Percentiles rank a stretch among this genome's conserved stretches.
These are phyloP conservation scores for Aphrophora alni DNA, from an alignment of 2,888 invertebrate species.

Conservation along the genomic window DNA sequence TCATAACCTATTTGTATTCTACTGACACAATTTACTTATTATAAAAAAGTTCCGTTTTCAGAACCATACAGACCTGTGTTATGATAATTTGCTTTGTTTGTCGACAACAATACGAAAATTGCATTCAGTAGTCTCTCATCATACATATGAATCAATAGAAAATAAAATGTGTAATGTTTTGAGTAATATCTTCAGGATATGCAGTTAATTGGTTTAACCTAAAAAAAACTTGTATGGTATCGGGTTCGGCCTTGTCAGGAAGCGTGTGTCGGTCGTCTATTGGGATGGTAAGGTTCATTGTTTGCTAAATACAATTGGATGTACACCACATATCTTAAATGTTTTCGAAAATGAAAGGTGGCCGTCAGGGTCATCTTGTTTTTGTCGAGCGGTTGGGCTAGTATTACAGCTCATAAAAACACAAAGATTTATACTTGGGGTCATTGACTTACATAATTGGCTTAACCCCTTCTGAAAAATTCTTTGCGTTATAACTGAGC, in stretches of 20 bases:
- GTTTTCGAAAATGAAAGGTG: background rate
- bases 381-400: background rate
- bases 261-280: no score
- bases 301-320: slow-evolving; percentile 1
- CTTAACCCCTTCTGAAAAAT: background rate
- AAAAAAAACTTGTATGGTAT: background rate
- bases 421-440: background rate
- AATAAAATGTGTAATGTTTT: no score
- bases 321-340: slow-evolving; percentile 2
- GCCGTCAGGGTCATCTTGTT: slow-evolving; percentile 1
- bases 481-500: background rate
- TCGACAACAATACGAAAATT: background rate
- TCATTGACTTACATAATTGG: background rate
- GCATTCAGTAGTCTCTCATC: no score
- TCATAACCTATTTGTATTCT: background rate
- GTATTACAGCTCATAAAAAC: background rate
- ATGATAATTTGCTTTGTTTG: background rate
- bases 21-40: background rate
- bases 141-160: no score
- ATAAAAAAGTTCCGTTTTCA: background rate
- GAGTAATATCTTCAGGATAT: background rate
- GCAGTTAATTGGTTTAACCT: background rate
- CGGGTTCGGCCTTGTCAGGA: no score
- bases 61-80: background rate
- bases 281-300: background rate